Percentiles rank a stretch among this genome's conserved stretches.
Evolutionary conservation across 64 coral and sea anemone species (phyloP).

Genomic region (Dendronephthya gigantea): DNA sequence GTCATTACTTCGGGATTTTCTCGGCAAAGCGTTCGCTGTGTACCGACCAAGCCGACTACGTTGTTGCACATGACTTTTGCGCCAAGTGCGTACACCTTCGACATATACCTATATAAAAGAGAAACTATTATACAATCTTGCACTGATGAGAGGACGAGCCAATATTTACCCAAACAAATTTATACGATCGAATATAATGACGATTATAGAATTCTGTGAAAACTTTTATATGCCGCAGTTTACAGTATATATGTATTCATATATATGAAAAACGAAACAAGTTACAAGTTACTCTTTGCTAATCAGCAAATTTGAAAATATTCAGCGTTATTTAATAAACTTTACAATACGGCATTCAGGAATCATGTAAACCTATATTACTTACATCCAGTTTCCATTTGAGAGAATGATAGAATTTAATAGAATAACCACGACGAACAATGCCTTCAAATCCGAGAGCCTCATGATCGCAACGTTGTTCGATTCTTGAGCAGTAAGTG

Average conservation of each 20-base stretch:
- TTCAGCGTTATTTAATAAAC: not conserved
- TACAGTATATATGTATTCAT: no score
- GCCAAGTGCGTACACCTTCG: conserved; percentile 73
- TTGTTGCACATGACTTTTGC: conserved; percentile 91
- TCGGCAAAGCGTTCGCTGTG: conserved; percentile 61
- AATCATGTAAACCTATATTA: not conserved
- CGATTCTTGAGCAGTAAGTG: not conserved
- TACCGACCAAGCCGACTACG: conserved; percentile 56
- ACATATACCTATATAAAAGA: conserved; percentile 74
- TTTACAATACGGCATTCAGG: not conserved
- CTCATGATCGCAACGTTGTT: not conserved
- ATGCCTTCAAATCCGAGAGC: not conserved
- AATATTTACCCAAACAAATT: no score
- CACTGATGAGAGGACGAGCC: no score
- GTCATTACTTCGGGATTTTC: conserved; percentile 95
- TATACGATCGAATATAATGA: no score
- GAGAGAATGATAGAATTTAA: not conserved
- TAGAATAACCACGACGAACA: not conserved
- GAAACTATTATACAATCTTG: no score
- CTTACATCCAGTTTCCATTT: not conserved
- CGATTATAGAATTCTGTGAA: no score
- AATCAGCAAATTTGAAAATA: not conserved
- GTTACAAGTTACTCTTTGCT: no score
- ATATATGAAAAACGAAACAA: no score
- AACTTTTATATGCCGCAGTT: no score